Percentiles rank a stretch among this genome's conserved stretches.
Conservation (phyloP, 2,797 vertebrate genomes). For the Aeoliscus strigatus region DNA sequence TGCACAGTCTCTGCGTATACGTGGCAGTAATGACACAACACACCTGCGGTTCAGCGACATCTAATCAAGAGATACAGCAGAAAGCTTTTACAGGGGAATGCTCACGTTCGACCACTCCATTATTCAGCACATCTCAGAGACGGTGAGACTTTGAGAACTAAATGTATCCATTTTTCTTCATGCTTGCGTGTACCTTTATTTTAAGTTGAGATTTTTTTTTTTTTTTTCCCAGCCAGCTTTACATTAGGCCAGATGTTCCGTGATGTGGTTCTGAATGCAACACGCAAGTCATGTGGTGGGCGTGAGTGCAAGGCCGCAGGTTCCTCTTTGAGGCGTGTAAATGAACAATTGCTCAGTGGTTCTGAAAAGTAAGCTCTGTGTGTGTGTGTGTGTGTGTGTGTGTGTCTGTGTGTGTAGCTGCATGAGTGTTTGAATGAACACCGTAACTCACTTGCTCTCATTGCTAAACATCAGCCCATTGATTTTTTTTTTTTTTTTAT, state of each 20-base stretch:
- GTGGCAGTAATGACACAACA: slow-evolving; percentile 13
- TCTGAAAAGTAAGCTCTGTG: slow-evolving; percentile 2
- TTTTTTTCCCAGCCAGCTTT: slow-evolving; percentile 6
- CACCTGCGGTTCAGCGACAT: slow-evolving; percentile 38
- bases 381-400: slow-evolving; percentile 1
- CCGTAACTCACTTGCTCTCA: neutral
- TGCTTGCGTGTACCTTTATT: slow-evolving; percentile 14
- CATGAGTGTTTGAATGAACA: neutral
- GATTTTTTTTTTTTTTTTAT: no score
- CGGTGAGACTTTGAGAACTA: slow-evolving; percentile 41
- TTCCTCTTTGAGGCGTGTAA: slow-evolving; percentile 3
- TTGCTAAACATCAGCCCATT: slow-evolving; percentile 14
- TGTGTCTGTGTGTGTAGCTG: neutral
- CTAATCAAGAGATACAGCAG: slow-evolving; percentile 61
- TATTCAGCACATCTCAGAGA: slow-evolving; percentile 56
- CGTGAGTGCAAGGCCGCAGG: neutral
- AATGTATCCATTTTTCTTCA: slow-evolving; percentile 33
- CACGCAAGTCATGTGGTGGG: slow-evolving; percentile 4
- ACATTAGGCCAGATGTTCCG: slow-evolving; percentile 20
- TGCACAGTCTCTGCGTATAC: no score
- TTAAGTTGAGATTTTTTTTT: slow-evolving; percentile 10
- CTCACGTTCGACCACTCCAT: slow-evolving; percentile 47
- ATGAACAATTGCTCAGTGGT: slow-evolving; percentile 16
- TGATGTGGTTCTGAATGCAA: slow-evolving; percentile 10
- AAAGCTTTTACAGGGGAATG: slow-evolving; percentile 66